Evolutionary conservation across 2,888 invertebrate species (phyloP), one percentile per base, ranked within the genome.

Genomic region (Orthosia incerta): DNA sequence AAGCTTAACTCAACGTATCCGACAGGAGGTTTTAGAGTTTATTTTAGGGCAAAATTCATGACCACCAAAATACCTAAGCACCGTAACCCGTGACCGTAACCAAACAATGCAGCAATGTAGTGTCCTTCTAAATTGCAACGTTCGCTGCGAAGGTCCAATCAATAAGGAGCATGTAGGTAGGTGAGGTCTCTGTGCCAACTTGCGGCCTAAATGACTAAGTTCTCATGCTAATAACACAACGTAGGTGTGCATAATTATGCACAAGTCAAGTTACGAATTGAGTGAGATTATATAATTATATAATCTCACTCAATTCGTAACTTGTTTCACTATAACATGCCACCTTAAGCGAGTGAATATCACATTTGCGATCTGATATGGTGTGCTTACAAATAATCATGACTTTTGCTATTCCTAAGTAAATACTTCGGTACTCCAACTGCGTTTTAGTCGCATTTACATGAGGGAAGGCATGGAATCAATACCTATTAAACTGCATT

Each of bases 151-250:
- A 91, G 91, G 90, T 90, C 83, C 77, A 73, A 79, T 89, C 72
- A 83, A 90, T 91, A 92, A 88, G 89, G 90, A 88, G 79, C 51
- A 69, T n/a, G n/a, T n/a, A 78, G 76, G 92, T 93, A 89, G 93
- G 93, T 88, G 91, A 86, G 74, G 78, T 86, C 88, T 90, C 88
- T 86, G 88, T 89, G 87, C 85, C 85, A 87, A 90, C 87, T 81
- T 80, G 83, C 90, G 92, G 92, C 94, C 93, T 89, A 89, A 93
- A 93, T 94, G 88, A 86, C 92, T 92, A 92, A 89, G 93, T 80
- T 77, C 73, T 61, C 88, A 93, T 93, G 92, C 80, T 88, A 93
- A 92, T 93, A 50, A 80, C 63, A 74, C 67, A 39, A 60, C 55
- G 86, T 86, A 76, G 87, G 86, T 82, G 84, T 67, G 20, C 63